phyloP scores from a whole-genome alignment of 2,888 invertebrate genomes.

The Rugalucina vietnamica region DNA sequence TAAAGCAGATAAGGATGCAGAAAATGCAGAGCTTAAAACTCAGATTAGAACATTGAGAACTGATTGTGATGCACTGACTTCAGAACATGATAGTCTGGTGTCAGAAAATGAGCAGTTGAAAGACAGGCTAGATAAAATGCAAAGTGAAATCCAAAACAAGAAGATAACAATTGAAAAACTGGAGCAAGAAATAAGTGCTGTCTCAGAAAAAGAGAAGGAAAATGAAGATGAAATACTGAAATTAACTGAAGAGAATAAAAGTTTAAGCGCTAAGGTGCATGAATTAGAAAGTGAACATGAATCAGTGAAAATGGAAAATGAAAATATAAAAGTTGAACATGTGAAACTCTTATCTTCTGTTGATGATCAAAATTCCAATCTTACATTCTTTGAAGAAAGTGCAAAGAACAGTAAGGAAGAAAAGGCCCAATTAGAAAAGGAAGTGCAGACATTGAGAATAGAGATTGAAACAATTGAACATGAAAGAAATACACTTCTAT shows the following conservation, averaged over 20 bases:
- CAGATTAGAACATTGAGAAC: not conserved
- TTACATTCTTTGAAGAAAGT: not conserved
- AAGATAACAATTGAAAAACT: slow-evolving; percentile 9
- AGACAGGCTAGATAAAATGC: slow-evolving; percentile 22
- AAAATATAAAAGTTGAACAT: not conserved
- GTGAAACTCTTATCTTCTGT: slow-evolving; percentile 1
- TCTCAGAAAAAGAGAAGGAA: slow-evolving; percentile 34
- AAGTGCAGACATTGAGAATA: slow-evolving; percentile 25
- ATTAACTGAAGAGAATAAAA: slow-evolving; percentile 34
- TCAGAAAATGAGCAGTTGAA: slow-evolving; percentile 50
- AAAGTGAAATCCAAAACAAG: not conserved
- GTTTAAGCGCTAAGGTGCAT: not conserved
- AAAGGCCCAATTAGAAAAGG: not conserved
- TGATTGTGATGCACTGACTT: not conserved
- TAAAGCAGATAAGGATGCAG: slow-evolving; percentile 21
- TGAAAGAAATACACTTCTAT: slow-evolving; percentile 19
- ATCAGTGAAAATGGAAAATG: slow-evolving; percentile 11
- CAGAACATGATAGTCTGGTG: slow-evolving; percentile 26
- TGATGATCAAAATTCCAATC: not conserved
- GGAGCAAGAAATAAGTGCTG: not conserved
- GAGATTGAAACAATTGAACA: slow-evolving; percentile 12
- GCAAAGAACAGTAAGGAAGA: slow-evolving; percentile 6
- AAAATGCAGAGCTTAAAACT: not conserved
- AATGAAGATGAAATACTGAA: slow-evolving; percentile 50
- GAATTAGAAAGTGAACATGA: slow-evolving; percentile 25